Evolutionary conservation across 2,888 invertebrate species (phyloP).

Genomic region (Anagyrus pseudococci): DNA sequence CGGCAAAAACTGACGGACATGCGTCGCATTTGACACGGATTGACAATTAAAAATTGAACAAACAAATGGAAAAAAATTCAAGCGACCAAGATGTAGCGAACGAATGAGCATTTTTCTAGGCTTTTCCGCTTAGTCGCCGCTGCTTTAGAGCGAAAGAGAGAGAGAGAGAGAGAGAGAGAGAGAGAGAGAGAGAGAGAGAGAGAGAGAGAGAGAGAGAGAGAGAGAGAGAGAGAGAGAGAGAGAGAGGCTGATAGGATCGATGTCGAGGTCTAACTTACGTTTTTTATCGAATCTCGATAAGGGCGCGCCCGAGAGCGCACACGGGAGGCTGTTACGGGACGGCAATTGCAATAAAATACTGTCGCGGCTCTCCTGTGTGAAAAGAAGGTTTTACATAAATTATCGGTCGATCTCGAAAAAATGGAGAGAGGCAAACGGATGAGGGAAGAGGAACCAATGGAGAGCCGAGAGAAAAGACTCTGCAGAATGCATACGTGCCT

Average conservation of each 20-base stretch:
- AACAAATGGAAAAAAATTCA: neutral
- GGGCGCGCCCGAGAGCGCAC: neutral
- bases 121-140: too few relatives aligned
- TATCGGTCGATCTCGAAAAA: constrained; percentile 31
- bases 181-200: too few relatives aligned
- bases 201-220: too few relatives aligned
- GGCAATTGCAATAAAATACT: constrained; percentile 35
- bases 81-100: neutral
- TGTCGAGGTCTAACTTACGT: constrained; percentile 36
- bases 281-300: constrained; percentile 39
- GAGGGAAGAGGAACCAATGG: neutral
- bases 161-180: too few relatives aligned
- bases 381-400: constrained; percentile 39
- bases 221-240: too few relatives aligned
- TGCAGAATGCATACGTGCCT: neutral
- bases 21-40: neutral
- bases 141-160: too few relatives aligned
- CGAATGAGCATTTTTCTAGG: neutral
- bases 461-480: neutral
- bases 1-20: neutral
- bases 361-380: constrained; percentile 22
- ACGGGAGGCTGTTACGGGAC: neutral
- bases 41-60: too few relatives aligned
- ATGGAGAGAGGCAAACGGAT: neutral
- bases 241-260: constrained; percentile 30